phyloP scores from a whole-genome alignment of 2,797 vertebrate species.

The Vireo griseus region DNA sequence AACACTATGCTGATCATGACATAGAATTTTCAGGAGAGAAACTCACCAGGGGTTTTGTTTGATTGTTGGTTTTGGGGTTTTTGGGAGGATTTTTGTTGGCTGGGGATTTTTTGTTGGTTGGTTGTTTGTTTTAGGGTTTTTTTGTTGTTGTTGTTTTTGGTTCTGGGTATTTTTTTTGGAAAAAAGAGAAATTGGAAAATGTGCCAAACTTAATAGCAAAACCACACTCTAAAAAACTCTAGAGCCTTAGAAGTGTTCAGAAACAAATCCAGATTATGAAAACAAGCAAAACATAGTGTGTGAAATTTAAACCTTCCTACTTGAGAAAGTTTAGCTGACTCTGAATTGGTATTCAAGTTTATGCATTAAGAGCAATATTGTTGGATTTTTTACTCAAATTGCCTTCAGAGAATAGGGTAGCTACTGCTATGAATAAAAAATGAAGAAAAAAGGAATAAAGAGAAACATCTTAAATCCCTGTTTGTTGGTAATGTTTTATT shows the following conservation, averaged over 20 bases:
- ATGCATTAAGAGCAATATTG: neutral
- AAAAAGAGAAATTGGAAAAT: neutral
- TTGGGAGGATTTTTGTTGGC: too few species aligned
- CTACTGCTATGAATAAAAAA: neutral
- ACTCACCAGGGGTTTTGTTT: neutral
- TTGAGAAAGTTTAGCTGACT: neutral
- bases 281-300: neutral
- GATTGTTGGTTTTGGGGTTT: neutral
- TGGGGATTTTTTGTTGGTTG: neutral
- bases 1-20: neutral
- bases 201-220: neutral
- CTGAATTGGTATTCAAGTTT: neutral
- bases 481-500: conserved; percentile 20
- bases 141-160: too few species aligned
- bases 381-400: neutral
- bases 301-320: neutral
- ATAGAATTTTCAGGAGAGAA: neutral
- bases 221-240: neutral
- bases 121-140: neutral
- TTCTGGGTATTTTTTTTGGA: neutral
- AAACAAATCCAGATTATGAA: neutral
- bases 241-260: neutral
- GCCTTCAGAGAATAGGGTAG: neutral
- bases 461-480: neutral
- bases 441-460: neutral